Evolutionary conservation across 2,113 vertebrate genomes (phyloP), one percentile per base, ranked within the genome.

Genomic region (Oenanthe melanoleuca): DNA sequence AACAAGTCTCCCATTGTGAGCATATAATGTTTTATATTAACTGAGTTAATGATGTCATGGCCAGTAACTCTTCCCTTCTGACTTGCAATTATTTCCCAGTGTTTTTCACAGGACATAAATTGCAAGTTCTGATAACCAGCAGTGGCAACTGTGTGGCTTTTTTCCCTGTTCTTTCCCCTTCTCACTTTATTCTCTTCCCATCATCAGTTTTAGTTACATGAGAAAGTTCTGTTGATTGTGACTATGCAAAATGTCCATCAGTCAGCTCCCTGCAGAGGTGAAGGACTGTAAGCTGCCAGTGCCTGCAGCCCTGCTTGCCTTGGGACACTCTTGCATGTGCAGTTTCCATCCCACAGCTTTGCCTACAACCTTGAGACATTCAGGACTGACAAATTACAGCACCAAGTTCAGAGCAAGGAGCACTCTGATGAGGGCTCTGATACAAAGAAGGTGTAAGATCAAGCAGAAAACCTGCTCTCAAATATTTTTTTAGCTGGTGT

Each of bases 61-160:
- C 91, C 88, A 88, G 86, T 88, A 95, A 86, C 79, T 93, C 90
- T 88, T 90, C 82, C 63, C 59, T 75, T 83, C 74, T 66, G 59
- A 86, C 50, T 90, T 60, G 42, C 82, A 73, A 44, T 80, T 78
- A 90, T 63, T 97, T 88, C 56, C 47, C 45, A 2, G 0, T 23
- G 45, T 82, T 94, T 93, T 80, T 79, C 91, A 91, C 60, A 89
- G 56, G 40, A 66, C 72, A 69, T 81, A 94, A 92, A 94, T n/a
- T 45, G 26, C 53, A 71, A 59, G 34, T 73, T 86, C 67, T 82
- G 78, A 56, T 88, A 66, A 83, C 55, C 60, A 86, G 75, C 60
- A 83, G 33, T 38, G 26, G 71, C 64, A 75, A 89, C 37, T 11
- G 6, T 34, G 31, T 4, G 34, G 12, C 0, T 1, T 70, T 63